A percentile compares a stretch with the other conserved stretches of the same genome.
Evolutionary conservation across 2,888 invertebrate genomes (phyloP).

Genomic region (Diarsia dahlii): DNA sequence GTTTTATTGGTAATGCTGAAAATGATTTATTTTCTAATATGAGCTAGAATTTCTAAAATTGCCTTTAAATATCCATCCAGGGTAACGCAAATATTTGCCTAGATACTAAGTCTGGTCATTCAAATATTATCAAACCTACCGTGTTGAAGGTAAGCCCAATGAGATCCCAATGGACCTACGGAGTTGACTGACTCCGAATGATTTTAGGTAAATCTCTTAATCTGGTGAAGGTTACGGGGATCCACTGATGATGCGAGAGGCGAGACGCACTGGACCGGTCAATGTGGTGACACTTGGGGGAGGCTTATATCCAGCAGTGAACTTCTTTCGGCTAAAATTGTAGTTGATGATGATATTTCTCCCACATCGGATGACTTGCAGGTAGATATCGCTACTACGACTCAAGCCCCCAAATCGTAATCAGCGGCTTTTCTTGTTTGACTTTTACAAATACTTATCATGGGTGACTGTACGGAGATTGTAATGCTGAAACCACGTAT

Average conservation of each 20-base stretch:
- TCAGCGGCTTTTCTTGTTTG: constrained; percentile 45
- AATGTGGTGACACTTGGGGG: no score
- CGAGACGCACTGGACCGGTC: no score
- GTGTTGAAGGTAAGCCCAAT: not conserved
- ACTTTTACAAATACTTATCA: constrained; percentile 40
- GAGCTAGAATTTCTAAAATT: not conserved
- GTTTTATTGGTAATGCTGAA: not conserved
- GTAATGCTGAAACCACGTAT: constrained; percentile 14
- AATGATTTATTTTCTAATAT: no score
- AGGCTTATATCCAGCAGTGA: no score
- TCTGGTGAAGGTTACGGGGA: no score
- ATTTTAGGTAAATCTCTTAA: not conserved
- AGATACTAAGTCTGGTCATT: not conserved
- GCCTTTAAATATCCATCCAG: not conserved
- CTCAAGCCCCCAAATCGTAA: constrained; percentile 43
- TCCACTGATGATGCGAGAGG: no score
- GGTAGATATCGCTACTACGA: constrained; percentile 5
- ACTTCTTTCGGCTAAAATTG: no score
- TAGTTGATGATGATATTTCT: not conserved
- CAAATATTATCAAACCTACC: constrained; percentile 8
- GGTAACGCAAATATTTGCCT: constrained; percentile 15
- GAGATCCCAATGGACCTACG: not conserved
- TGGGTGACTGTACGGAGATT: constrained; percentile 32
- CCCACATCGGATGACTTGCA: not conserved
- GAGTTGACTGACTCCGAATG: not conserved